These are phyloP conservation scores for Zaprionus bogoriensis DNA, from an alignment of 2,888 invertebrate genomes.

Conservation along the genomic window DNA sequence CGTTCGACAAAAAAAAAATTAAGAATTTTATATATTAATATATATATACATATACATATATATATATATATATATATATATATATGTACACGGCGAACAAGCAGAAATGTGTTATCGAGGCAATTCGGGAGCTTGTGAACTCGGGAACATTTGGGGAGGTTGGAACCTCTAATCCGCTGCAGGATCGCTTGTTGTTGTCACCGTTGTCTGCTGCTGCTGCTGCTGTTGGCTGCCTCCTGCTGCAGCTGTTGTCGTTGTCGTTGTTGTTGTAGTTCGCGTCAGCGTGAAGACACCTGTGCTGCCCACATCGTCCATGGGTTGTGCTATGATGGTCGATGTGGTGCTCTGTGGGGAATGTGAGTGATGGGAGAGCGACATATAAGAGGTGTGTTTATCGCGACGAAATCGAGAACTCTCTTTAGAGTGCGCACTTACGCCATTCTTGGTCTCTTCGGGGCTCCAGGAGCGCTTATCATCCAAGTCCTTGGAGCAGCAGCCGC, in stretches of 20 bases:
- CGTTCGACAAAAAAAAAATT: slow-evolving; percentile 10
- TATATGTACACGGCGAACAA: slow-evolving; percentile 6
- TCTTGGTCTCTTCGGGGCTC: slow-evolving; percentile 78
- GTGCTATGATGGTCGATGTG: slow-evolving; percentile 77
- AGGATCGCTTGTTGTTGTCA: slow-evolving; percentile 12
- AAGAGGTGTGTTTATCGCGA: no score
- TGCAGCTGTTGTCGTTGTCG: slow-evolving; percentile 24
- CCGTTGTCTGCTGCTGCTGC: slow-evolving; percentile 10
- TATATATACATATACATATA: slow-evolving; percentile 10
- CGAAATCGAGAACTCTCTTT: neutral
- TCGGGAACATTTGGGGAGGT: no score
- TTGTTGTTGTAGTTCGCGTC: slow-evolving; percentile 49
- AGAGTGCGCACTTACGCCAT: slow-evolving; percentile 59
- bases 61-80: slow-evolving; percentile 8
- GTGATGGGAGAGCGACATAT: no score
- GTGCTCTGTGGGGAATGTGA: slow-evolving; percentile 73
- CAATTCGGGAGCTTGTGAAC: no score
- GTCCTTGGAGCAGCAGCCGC: slow-evolving; percentile 77
- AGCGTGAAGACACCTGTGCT: slow-evolving; percentile 71
- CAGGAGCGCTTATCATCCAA: slow-evolving; percentile 77
- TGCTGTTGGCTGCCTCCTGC: slow-evolving; percentile 31
- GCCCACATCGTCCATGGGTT: slow-evolving; percentile 68
- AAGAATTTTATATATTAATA: slow-evolving; percentile 5
- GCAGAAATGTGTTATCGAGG: neutral
- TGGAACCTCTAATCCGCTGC: slow-evolving; percentile 37